These are phyloP conservation scores for Apis laboriosa DNA, from an alignment of 1,140 invertebrate genomes.

Conservation along the genomic window DNA sequence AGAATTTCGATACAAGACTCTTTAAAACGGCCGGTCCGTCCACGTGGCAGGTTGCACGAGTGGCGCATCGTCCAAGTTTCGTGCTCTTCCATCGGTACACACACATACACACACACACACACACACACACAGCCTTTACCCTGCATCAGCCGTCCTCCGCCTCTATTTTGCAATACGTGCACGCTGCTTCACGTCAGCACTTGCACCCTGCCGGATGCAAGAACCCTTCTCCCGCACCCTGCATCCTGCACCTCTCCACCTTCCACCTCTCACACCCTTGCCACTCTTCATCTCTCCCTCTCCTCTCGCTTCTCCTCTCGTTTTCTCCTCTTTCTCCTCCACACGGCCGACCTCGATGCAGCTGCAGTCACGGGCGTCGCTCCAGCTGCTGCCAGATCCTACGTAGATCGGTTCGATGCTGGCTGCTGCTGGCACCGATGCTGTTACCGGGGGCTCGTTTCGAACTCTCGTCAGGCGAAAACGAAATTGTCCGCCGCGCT, in stretches of 20 bases:
- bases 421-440: slow-evolving; percentile 46
- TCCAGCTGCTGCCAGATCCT: slow-evolving; percentile 60
- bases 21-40: slow-evolving; percentile 31
- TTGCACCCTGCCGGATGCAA: slow-evolving; percentile 57
- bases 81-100: slow-evolving; percentile 2
- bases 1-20: slow-evolving; percentile 2
- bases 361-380: slow-evolving; percentile 52
- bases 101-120: too few relatives aligned
- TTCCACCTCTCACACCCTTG: neutral
- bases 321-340: slow-evolving; percentile 10
- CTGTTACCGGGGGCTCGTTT: slow-evolving; percentile 55
- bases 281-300: too few relatives aligned
- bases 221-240: slow-evolving; percentile 18
- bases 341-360: slow-evolving; percentile 50
- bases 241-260: neutral
- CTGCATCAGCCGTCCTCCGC: slow-evolving; percentile 43
- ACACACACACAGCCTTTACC: neutral
- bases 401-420: slow-evolving; percentile 49
- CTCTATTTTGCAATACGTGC: slow-evolving; percentile 67
- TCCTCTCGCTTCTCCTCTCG: neutral
- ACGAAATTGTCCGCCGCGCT: slow-evolving; percentile 64
- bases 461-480: slow-evolving; percentile 66
- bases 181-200: slow-evolving; percentile 61
- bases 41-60: slow-evolving; percentile 33
- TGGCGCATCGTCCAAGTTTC: slow-evolving; percentile 27